Evolutionary conservation across 2,113 vertebrate genomes (phyloP).

Genomic region (Hoplias malabaricus): DNA sequence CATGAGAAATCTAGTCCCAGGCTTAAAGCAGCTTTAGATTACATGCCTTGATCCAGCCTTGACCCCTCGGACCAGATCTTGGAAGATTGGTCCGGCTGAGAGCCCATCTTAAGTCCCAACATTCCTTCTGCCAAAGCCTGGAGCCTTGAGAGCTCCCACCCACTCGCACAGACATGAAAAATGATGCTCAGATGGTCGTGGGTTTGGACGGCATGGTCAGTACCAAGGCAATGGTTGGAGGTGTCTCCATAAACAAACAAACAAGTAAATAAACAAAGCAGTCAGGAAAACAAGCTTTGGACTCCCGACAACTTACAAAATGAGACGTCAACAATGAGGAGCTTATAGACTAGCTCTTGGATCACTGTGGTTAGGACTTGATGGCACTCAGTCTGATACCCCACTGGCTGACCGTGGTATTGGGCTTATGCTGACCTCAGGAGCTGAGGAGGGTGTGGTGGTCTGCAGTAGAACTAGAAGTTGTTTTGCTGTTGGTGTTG

Average conservation of each 20-base stretch:
- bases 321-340: too few species aligned
- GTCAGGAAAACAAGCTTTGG: background rate
- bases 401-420: too few species aligned
- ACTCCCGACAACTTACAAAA: background rate
- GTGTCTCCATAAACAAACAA: background rate
- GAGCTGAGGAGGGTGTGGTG: too few species aligned
- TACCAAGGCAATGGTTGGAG: background rate
- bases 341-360: too few species aligned
- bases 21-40: background rate
- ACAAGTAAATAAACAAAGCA: background rate
- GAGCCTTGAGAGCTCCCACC: background rate
- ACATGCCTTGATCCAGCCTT: background rate
- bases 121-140: background rate
- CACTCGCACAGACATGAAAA: constrained; percentile 21
- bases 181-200: background rate
- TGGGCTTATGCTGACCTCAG: too few species aligned
- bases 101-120: background rate
- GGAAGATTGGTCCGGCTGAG: background rate
- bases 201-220: background rate
- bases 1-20: background rate
- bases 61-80: background rate
- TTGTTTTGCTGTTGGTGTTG: too few species aligned
- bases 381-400: too few species aligned
- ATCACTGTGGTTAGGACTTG: too few species aligned
- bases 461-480: too few species aligned